Conservation (phyloP, 2,797 vertebrate species). For the Otolemur crassicaudatus region DNA sequence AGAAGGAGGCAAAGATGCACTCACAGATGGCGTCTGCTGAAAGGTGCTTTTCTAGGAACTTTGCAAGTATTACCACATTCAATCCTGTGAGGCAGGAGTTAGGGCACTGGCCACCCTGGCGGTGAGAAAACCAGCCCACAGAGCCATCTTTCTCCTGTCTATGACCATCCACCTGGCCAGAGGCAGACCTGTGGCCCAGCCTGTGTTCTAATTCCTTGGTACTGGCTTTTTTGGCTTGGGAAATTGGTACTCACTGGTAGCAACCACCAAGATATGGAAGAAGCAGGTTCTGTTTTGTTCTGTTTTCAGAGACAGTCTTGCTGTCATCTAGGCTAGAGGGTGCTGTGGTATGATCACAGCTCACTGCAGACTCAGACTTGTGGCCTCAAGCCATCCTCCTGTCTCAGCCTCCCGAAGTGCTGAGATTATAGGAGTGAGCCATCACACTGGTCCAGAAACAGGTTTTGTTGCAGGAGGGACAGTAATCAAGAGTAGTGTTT, state of each 20-base stretch:
- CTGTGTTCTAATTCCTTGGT: not conserved
- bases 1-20: not conserved
- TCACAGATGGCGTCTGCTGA: not conserved
- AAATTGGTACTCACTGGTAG: too few species aligned
- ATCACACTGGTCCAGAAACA: not conserved
- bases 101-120: rapidly evolving
- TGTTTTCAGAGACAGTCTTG: not conserved
- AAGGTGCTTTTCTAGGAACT: too few species aligned
- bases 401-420: too few species aligned
- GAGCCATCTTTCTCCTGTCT: too few species aligned
- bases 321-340: not conserved
- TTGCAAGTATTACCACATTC: rapidly evolving
- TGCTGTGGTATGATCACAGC: not conserved
- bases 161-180: rapidly evolving
- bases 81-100: not conserved
- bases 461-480: too few species aligned
- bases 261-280: not conserved
- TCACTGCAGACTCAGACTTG: too few species aligned
- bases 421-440: not conserved
- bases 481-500: not conserved
- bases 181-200: not conserved
- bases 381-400: too few species aligned
- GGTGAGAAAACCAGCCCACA: not conserved
- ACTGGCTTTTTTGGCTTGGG: not conserved
- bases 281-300: not conserved